These are phyloP conservation scores for Lycia hirtaria DNA, from an alignment of 2,888 invertebrate species.

Conservation along the genomic window DNA sequence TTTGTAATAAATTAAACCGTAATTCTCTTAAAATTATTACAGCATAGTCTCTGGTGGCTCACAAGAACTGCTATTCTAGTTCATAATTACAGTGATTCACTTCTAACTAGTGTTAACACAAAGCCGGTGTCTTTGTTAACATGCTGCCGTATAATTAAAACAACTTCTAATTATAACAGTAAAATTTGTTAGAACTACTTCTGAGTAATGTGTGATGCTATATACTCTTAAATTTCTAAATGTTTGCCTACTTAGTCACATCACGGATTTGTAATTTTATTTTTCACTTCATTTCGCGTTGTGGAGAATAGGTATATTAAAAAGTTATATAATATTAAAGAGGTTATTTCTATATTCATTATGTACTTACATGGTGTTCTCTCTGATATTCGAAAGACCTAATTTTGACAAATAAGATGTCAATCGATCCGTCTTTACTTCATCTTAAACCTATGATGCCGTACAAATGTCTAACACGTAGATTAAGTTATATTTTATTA, in stretches of 20 bases:
- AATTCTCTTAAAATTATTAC: constrained; percentile 12
- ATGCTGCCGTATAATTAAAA: constrained; percentile 28
- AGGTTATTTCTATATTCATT: too few relatives aligned
- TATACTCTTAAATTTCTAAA: constrained; percentile 2
- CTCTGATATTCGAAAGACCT: too few relatives aligned
- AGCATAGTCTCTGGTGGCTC: not conserved
- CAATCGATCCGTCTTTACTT: too few relatives aligned
- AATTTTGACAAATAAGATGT: too few relatives aligned
- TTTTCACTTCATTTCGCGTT: not conserved
- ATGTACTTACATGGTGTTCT: too few relatives aligned
- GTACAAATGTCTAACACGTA: too few relatives aligned
- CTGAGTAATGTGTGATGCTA: constrained; percentile 12
- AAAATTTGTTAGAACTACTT: constrained; percentile 16
- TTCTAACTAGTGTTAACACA: constrained; percentile 22
- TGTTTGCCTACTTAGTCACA: not conserved
- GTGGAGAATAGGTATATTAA: too few relatives aligned
- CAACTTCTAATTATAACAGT: constrained; percentile 29
- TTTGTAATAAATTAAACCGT: not conserved
- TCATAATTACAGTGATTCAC: constrained; percentile 33
- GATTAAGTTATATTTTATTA: too few relatives aligned
- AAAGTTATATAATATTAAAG: too few relatives aligned
- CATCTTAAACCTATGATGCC: too few relatives aligned
- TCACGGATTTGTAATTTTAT: not conserved
- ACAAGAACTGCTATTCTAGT: constrained; percentile 28
- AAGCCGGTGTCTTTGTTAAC: constrained; percentile 33